These are phyloP conservation scores for Kuschelorhynchus macadamiae DNA, from an alignment of 2,888 invertebrate species.

Conservation along the genomic window DNA sequence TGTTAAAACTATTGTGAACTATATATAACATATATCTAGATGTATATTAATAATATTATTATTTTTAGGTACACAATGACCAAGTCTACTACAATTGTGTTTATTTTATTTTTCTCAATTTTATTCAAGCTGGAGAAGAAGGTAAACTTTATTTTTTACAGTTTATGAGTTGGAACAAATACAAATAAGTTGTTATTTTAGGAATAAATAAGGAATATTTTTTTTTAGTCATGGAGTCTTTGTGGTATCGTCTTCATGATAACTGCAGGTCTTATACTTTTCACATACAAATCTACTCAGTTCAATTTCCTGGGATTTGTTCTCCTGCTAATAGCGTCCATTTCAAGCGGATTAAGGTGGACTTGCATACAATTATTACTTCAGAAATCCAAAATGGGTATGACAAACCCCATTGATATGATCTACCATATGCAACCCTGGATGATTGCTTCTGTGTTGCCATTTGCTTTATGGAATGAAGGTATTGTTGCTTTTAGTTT, in stretches of 20 bases:
- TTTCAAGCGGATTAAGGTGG: constrained; percentile 95
- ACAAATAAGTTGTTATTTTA: too few species aligned
- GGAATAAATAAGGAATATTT: too few species aligned
- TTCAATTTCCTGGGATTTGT: constrained; percentile 93
- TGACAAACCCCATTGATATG: constrained; percentile 97
- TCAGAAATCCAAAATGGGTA: constrained; percentile 91
- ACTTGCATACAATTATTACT: constrained; percentile 95
- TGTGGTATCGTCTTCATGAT: constrained; percentile 92
- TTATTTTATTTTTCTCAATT: constrained; percentile 95
- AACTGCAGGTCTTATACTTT: constrained; percentile 91
- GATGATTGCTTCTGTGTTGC: constrained; percentile 95
- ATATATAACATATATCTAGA: too few species aligned
- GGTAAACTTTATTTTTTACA: constrained; percentile 72
- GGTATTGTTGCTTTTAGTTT: too few species aligned
- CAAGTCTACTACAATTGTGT: constrained; percentile 96
- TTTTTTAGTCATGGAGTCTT: constrained; percentile 89
- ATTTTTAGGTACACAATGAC: constrained; percentile 95
- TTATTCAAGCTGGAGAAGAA: constrained; percentile 92
- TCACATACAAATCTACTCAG: constrained; percentile 97
- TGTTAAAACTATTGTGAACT: too few species aligned
- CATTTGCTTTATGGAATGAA: constrained; percentile 91
- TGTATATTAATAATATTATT: constrained; percentile 15
- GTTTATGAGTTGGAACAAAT: too few species aligned
- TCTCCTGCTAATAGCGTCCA: constrained; percentile 91
- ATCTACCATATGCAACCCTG: constrained; percentile 99